These are phyloP conservation scores for Simalia tracyae DNA, from an alignment of 2,797 vertebrate genomes.

Conservation along the genomic window DNA sequence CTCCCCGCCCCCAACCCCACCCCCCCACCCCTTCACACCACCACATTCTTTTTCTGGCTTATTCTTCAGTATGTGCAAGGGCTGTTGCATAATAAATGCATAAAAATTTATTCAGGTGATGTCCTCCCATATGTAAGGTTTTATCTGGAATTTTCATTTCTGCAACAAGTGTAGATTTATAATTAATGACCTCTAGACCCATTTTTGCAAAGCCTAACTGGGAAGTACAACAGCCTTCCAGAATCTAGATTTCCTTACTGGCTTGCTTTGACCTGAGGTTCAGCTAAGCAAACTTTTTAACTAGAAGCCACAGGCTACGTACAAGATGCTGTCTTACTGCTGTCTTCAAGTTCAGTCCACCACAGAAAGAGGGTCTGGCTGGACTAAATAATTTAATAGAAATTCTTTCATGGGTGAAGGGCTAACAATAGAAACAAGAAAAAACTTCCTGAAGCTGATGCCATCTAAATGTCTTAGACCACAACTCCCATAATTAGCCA, in stretches of 20 bases:
- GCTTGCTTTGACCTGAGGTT: conserved; percentile 41
- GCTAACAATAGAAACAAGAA: no score
- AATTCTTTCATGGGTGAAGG: no score
- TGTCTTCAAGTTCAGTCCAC: not conserved
- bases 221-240: conserved; percentile 53
- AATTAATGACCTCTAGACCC: conserved; percentile 68
- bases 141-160: conserved; percentile 66
- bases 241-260: conserved; percentile 53
- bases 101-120: conserved; percentile 59
- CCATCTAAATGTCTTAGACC: not conserved
- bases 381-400: no score
- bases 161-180: conserved; percentile 67
- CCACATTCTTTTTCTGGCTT: not conserved
- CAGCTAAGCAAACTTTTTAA: not conserved
- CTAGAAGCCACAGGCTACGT: not conserved
- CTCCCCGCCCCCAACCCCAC: not conserved
- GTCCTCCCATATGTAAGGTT: conserved; percentile 62
- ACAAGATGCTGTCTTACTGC: not conserved
- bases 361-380: not conserved
- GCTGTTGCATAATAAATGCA: conserved; percentile 16
- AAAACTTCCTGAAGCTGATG: no score
- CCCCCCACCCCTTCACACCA: not conserved
- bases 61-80: not conserved
- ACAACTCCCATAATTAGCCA: not conserved
- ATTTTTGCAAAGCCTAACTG: conserved; percentile 60